Evolutionary conservation across 2,797 vertebrate genomes (phyloP).

Genomic region (Buceros bicornis): DNA sequence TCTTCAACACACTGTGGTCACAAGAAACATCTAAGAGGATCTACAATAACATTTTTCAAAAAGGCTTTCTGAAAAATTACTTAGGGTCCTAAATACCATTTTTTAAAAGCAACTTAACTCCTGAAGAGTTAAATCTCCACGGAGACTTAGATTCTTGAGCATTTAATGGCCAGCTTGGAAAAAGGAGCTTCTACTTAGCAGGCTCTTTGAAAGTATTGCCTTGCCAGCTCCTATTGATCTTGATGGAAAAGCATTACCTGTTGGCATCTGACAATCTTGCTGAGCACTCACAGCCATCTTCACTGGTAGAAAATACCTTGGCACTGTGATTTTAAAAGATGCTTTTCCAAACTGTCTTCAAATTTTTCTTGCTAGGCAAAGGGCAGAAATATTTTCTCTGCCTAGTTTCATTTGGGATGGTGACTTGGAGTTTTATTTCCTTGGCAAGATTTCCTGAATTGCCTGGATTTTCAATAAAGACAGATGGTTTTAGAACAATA

Average conservation of each 20-base stretch:
- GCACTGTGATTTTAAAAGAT: neutral
- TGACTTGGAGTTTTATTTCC: neutral
- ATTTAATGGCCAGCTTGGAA: neutral
- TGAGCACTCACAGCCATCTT: neutral
- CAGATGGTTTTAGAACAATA: neutral
- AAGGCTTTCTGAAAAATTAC: neutral
- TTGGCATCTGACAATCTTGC: neutral
- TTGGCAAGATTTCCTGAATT: neutral
- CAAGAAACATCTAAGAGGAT: neutral
- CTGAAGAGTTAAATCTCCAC: neutral
- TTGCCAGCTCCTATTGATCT: neutral
- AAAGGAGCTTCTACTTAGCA: neutral
- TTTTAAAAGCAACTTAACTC: neutral
- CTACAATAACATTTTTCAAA: neutral
- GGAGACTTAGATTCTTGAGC: neutral
- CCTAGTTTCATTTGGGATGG: neutral
- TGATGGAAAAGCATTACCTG: neutral
- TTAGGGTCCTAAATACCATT: neutral
- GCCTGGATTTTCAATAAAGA: neutral
- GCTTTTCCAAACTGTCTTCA: neutral
- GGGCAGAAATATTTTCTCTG: neutral
- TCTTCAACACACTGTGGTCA: neutral
- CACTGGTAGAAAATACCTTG: neutral
- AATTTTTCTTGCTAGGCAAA: neutral
- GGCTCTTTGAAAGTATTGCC: neutral